Evolutionary conservation across 2,113 vertebrate genomes (phyloP), one percentile per base, ranked within the genome.

Genomic region (Ondatra zibethicus): DNA sequence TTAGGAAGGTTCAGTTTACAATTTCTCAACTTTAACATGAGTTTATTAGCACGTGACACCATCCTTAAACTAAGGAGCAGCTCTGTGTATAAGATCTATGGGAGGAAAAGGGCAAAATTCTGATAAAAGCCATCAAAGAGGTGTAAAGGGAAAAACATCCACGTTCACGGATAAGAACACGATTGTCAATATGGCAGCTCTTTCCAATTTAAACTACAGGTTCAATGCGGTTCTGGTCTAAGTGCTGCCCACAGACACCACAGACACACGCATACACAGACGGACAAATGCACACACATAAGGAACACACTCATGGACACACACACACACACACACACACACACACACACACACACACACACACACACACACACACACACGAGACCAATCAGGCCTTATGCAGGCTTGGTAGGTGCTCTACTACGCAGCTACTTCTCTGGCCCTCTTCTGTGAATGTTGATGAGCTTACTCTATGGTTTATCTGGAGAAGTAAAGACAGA

Each of bases 121-220:
- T 66, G 29, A 84, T 27, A 27, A 76, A 91, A 96, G 61, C 72
- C 55, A 80, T 42, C 11, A 27, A 84, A 50, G 92, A 96, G 63
- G 55, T 82, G 65, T 16, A 65, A 93, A 91, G 27, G 16, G 5
- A 82, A 42, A 97, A 7, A 66, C 84, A 76, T 4, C 80, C 25
- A 75, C 88, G 19, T 92, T 90, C 66, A 75, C 36, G 29, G 39
- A 63, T 31, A 88, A 68, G 33, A 95, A 88, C 47, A 81, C 55
- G 88, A 66, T 13, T 33, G 3, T 55, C 36, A 58, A 52, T 76
- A 93, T 89, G 29, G 55, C 23, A 72, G n/a, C 58, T 58, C 82
- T 94, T 80, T 6, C 72, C 50, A 94, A 55, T 45, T 91, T 75
- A 61, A 70, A 58, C 39, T 52, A 70, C 3, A 87, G 65, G 88